A percentile compares a stretch with the other conserved stretches of the same genome.
Evolutionary conservation across 2,797 vertebrate species (phyloP).

Genomic region (Anguilla marmorata): DNA sequence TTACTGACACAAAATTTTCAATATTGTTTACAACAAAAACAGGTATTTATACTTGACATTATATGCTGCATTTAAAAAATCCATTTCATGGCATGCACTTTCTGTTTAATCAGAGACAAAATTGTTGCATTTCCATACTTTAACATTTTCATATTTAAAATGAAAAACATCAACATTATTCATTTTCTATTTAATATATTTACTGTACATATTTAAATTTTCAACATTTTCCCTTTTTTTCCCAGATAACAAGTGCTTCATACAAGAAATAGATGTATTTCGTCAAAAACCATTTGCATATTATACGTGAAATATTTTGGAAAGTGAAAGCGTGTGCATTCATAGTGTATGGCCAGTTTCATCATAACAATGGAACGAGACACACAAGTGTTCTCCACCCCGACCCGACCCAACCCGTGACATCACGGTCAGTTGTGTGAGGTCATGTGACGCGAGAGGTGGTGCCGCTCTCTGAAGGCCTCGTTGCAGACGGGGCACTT

Average conservation of each 20-base stretch:
- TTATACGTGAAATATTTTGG: conserved; percentile 76
- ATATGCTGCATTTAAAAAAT: conserved; percentile 62
- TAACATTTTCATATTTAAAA: conserved; percentile 52
- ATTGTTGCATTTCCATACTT: conserved; percentile 41
- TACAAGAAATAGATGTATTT: conserved; percentile 73
- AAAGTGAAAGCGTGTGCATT: conserved; percentile 77
- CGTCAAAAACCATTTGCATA: conserved; percentile 81
- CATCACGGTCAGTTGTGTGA: conserved; percentile 71
- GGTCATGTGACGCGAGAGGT: conserved; percentile 83
- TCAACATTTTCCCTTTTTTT: conserved; percentile 74
- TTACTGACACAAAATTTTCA: conserved; percentile 79
- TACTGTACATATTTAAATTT: conserved; percentile 62
- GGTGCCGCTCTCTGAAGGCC: conserved; percentile 80
- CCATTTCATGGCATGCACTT: conserved; percentile 70
- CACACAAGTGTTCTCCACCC: conserved; percentile 44
- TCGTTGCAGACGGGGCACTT: conserved; percentile 82
- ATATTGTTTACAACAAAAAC: conserved; percentile 69
- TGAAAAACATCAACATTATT: conserved; percentile 51
- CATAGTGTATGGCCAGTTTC: conserved; percentile 41
- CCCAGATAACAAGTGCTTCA: conserved; percentile 79
- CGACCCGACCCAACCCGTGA: background rate
- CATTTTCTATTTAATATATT: conserved; percentile 34
- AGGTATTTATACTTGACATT: conserved; percentile 64
- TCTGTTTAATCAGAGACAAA: conserved; percentile 42
- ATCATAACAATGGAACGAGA: background rate